Evolutionary conservation across 1,140 invertebrate species (phyloP), one percentile per base, ranked within the genome.

Genomic region (Drosophila kohkoa): DNA sequence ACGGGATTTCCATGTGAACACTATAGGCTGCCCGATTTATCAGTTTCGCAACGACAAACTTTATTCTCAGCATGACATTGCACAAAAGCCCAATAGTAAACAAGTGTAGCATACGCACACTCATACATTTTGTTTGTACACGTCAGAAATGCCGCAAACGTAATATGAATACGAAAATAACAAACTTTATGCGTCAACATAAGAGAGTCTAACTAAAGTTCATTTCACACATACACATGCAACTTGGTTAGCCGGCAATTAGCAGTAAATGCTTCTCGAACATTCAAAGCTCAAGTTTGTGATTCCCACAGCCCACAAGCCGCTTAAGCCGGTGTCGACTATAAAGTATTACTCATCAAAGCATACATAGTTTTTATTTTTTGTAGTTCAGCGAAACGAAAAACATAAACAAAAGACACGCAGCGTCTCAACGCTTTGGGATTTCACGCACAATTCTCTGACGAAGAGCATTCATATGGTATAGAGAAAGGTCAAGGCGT

Each of bases 401-500:
- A 54, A 62, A 32, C 16, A 59, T 59, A 66, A 71, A 71, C 48
- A 70, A 58, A 49, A 58, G 54, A 43, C 41, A 7, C 41, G 2
- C 20, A 46, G 30, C 11, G 46, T 11, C 60, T 25, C 13, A 41
- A 11, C 48, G n/a, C 1, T 51, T 16, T n/a, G 6, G 30, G 41
- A 25, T 51, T 67, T 60, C 45, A 67, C 71, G 48, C 64, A 59
- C 35, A 45, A 51, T 32, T n/a, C 5, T 43, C 10, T 52, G 62
- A 72, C 52, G 51, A 72, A 46, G n/a, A 66, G 30, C 15, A 11
- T 25, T 51, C 54, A 60, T 68, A n/a, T 74, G 20, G 20, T 25
- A 25, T 25, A 68, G 64, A 60, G 55, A 67, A 67, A 60, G 55
- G 71, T 68, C 71, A 49, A 43, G 55, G 55, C 55, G 60, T n/a